These are phyloP conservation scores for Peribatodes rhomboidaria DNA, from an alignment of 2,888 invertebrate species.

Conservation along the genomic window DNA sequence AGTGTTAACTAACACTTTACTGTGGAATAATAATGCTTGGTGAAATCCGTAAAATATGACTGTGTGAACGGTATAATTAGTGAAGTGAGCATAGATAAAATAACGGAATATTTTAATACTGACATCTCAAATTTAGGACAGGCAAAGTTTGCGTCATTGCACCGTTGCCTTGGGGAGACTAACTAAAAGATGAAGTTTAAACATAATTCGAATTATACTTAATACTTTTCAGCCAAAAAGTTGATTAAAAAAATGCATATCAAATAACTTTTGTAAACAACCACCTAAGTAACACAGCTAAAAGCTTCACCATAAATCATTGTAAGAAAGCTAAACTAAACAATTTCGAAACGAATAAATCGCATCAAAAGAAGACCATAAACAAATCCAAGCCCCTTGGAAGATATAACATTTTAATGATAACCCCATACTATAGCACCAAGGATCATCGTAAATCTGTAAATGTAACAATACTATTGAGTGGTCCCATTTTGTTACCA, in stretches of 20 bases:
- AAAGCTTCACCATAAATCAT: conserved; percentile 48
- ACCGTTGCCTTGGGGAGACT: neutral
- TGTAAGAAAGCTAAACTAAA: conserved; percentile 50
- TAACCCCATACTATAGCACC: conserved; percentile 62
- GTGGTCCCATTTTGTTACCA: conserved; percentile 71
- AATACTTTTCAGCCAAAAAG: too few species aligned
- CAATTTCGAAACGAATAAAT: conserved; percentile 56
- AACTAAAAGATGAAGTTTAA: too few species aligned
- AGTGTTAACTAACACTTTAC: conserved; percentile 64
- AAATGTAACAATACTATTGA: conserved; percentile 70
- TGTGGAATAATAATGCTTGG: conserved; percentile 50
- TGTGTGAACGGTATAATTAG: conserved; percentile 18
- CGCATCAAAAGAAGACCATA: conserved; percentile 52
- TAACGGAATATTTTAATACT: neutral
- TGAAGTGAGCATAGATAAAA: conserved; percentile 41
- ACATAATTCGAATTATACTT: too few species aligned
- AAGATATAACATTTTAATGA: conserved; percentile 72
- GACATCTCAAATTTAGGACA: neutral
- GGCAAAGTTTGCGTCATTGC: neutral
- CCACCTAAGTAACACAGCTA: neutral
- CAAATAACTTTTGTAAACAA: neutral
- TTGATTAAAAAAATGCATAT: too few species aligned
- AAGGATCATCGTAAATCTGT: conserved; percentile 71
- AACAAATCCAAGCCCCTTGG: conserved; percentile 66
- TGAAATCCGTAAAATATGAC: conserved; percentile 11